A percentile compares a stretch with the other conserved stretches of the same genome.
These are phyloP conservation scores for Isotomurus palustris DNA, from an alignment of 2,888 invertebrate genomes.

Conservation along the genomic window DNA sequence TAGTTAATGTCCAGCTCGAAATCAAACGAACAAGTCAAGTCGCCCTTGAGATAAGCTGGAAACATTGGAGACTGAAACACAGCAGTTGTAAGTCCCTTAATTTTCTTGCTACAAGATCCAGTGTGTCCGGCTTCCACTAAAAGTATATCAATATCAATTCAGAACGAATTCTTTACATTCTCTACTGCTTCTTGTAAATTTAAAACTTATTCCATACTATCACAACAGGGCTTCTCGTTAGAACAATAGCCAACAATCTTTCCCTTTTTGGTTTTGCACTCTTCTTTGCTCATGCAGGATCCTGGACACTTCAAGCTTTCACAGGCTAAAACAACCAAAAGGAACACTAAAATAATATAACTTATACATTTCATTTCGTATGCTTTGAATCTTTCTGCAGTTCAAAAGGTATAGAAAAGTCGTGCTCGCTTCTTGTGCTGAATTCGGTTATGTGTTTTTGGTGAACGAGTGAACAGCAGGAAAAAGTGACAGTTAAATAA, in stretches of 20 bases:
- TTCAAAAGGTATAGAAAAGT: too few relatives aligned
- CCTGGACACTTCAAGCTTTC: slow-evolving; percentile 36
- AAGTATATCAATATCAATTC: too few relatives aligned
- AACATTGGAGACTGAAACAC: slow-evolving; percentile 37
- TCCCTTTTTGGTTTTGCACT: slow-evolving; percentile 32
- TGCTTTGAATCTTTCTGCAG: too few relatives aligned
- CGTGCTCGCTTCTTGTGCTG: too few relatives aligned
- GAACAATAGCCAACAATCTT: slow-evolving; percentile 41
- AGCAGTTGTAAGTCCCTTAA: slow-evolving; percentile 13
- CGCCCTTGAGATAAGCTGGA: slow-evolving; percentile 21
- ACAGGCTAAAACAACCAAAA: not conserved
- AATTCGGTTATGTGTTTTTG: too few relatives aligned
- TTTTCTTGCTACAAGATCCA: slow-evolving; percentile 28
- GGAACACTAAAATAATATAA: too few relatives aligned
- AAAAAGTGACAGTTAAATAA: too few relatives aligned
- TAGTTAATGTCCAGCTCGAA: slow-evolving; percentile 14
- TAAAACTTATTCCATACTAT: slow-evolving; percentile 26
- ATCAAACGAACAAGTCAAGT: slow-evolving; percentile 35
- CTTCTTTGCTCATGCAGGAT: slow-evolving; percentile 25
- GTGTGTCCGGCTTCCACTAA: too few relatives aligned
- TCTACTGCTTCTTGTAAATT: too few relatives aligned
- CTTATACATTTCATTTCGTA: too few relatives aligned
- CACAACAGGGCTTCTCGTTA: slow-evolving; percentile 36
- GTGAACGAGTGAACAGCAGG: too few relatives aligned
- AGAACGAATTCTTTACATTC: too few relatives aligned